Evolutionary conservation across 2,888 invertebrate species (phyloP), one percentile per base, ranked within the genome.

Genomic region (Apamea crenata): DNA sequence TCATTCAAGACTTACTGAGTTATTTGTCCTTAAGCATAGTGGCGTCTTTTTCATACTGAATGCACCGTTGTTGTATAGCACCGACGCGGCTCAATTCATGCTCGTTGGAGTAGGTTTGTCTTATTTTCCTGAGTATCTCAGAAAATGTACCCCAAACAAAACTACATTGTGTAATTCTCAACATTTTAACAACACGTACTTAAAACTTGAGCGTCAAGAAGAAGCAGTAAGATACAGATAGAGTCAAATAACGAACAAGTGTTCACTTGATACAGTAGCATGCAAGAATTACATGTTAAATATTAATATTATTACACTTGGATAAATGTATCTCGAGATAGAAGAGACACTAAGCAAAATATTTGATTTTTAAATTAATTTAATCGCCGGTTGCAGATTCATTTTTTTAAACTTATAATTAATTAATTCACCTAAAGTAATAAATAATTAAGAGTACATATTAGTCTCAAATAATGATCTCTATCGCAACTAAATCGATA

Each of bases 261-360:
- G 93, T 91, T 93, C 93, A 94, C 91, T 94, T 93, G 85, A 93
- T 92, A 93, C 94, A 93, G 93, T 93, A 94, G 91, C 90, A 94
- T 91, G 91, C 81, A 82, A 89, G 67, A 67, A 85, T 83, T 83
- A 89, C 84, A 88, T 81, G 80, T 84, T 85, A 80, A 77, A 80
- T 78, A 87, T 90, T 88, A 89, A 89, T 87, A 81, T 91, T 91
- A 89, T 91, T 91, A 90, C 87, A 85, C 59, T 80, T 89, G 80
- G 84, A 90, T 88, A 89, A 87, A 88, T 82, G 84, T 90, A 91
- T 91, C 90, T 91, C 88, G 79, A 89, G 87, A 88, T 89, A 87
- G 82, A 86, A 83, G 80, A 91, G 84, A 89, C 83, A 91, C 85
- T 89, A 92, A 92, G 90, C 88, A 88, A 91, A 91, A 83, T 83